Base-by-base conservation (phyloP, 2,797 vertebrate species). In the Tragopan temminckii region DNA sequence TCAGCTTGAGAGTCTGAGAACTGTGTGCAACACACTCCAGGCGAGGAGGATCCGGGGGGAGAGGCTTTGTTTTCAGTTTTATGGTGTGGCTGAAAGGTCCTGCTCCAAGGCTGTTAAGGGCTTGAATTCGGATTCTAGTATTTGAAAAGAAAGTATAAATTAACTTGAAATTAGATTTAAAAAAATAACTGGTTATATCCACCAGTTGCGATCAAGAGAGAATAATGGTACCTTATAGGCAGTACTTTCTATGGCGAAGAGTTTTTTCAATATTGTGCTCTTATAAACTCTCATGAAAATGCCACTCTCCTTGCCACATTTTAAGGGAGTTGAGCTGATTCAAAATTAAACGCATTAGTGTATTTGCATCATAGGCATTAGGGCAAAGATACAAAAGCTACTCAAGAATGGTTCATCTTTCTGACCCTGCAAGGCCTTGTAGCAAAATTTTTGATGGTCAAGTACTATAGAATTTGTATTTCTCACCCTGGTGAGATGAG, bases 1-100 rank as follows among this genome's bases (percentile, higher is more conserved):
- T 99, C 94, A 99, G 98, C 98, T 99, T 98, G 97, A 99, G 99
- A 94, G 99, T 99, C 97, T 99, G 99, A 97, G 99, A 99, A 98
- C 98, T 99, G 98, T 98, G 99, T 64, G 98, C 99, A 40, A 98
- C 99, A 97, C 99, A 99, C 98, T 99, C 99, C 96, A 99, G 98
- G 70, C 99, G 99, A 72, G 99, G 99, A 16, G 99, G 99, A 75
- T 98, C 98, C 1, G 99, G 99, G 40, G 99, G 99, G 18, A 99
- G 98, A 87, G 99, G 99, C 95, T 99, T 99, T 36, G 99, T 99
- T 98, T 99, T 99, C 97, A 99, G 97, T 97, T 99, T 99, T 97
- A 99, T 98, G 95, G 98, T 98, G 97, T 99, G 99, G 98, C 99
- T 99, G 96, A 99, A 99, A 96, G 99, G 99, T 92, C 99, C 99